phyloP scores from a whole-genome alignment of 2,113 vertebrate genomes.

The Erinaceus europaeus region DNA sequence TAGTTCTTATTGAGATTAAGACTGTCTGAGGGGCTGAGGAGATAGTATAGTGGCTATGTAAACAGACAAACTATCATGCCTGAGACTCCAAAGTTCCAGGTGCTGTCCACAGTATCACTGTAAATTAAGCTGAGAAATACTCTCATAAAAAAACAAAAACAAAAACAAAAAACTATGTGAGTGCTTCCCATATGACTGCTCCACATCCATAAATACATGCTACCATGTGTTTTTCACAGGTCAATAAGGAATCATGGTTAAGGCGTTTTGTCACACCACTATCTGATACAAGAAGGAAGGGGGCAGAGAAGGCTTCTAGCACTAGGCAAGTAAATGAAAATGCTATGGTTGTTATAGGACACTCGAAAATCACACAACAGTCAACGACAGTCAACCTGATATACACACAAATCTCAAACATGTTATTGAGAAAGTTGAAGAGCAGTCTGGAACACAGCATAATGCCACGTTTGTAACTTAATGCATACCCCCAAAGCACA shows the following conservation, averaged over 20 bases:
- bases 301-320: not conserved
- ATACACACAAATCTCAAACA: not conserved
- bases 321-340: not conserved
- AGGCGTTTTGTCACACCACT: not conserved
- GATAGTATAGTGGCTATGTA: no score
- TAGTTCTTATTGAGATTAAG: not conserved
- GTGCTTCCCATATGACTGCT: not conserved
- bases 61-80: no score
- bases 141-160: not conserved
- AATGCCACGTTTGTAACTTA: not conserved
- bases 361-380: not conserved
- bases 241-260: not conserved
- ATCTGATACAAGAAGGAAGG: not conserved
- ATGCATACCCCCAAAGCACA: not conserved
- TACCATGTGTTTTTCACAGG: not conserved
- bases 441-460: not conserved
- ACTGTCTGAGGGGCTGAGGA: no score
- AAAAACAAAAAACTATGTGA: not conserved
- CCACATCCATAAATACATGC: not conserved
- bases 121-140: no score
- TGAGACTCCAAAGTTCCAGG: no score
- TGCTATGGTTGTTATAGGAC: not conserved
- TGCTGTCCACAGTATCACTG: no score
- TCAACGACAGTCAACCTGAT: not conserved
- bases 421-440: not conserved